Percentiles rank a stretch among this genome's conserved stretches.
These are phyloP conservation scores for Emys orbicularis DNA, from an alignment of 2,797 vertebrate species.

Conservation along the genomic window DNA sequence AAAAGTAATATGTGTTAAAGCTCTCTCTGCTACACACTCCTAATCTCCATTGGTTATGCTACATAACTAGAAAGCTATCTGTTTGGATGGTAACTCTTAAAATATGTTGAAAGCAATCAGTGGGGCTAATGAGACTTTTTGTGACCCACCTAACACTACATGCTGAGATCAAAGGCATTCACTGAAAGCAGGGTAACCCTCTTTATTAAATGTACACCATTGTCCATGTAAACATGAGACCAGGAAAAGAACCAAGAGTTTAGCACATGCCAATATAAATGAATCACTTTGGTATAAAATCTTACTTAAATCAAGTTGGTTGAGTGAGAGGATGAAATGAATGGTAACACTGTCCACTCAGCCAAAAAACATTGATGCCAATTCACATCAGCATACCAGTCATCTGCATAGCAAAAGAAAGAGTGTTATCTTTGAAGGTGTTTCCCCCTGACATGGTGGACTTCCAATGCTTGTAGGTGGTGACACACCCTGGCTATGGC, in stretches of 20 bases:
- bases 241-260: constrained; percentile 19
- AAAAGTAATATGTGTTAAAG: neutral
- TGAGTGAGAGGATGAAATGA: neutral
- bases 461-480: neutral
- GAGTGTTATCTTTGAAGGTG: neutral
- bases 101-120: neutral
- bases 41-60: neutral
- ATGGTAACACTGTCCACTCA: neutral
- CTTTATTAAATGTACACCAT: neutral
- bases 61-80: neutral
- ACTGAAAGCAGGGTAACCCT: neutral
- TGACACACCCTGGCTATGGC: neutral
- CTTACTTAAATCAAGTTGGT: neutral
- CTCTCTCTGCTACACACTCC: neutral
- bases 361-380: neutral
- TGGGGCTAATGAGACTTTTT: fast-evolving
- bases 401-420: neutral
- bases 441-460: neutral
- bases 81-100: neutral
- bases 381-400: neutral
- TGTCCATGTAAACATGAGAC: neutral
- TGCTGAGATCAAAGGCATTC: neutral
- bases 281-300: constrained; percentile 9
- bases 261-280: constrained; percentile 23
- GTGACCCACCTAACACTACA: neutral